These are phyloP conservation scores for Lanius ludovicianus DNA, from an alignment of 2,113 vertebrate species.

Conservation along the genomic window DNA sequence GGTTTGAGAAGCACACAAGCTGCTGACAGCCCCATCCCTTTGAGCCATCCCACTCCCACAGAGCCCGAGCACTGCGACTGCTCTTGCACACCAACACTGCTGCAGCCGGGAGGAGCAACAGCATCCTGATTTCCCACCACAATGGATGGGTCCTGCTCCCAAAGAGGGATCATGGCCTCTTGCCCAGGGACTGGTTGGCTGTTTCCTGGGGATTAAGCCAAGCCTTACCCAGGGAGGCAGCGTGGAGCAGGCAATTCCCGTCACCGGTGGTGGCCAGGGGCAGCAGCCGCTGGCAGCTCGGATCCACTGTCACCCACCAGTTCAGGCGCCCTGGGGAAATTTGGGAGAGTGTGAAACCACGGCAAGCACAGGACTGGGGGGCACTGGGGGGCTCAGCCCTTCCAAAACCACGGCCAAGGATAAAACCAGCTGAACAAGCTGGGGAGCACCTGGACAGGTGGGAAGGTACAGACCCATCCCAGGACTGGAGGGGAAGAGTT, in stretches of 20 bases:
- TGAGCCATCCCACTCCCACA: fast-evolving
- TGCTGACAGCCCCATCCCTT: background rate
- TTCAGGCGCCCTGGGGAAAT: slow-evolving; percentile 86
- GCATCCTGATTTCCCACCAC: fast-evolving
- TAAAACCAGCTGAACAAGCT: fast-evolving
- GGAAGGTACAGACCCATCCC: fast-evolving
- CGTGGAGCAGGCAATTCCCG: slow-evolving; percentile 94
- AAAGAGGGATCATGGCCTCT: fast-evolving
- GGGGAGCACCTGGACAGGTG: fast-evolving
- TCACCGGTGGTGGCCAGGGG: slow-evolving; percentile 94
- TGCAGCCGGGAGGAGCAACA: fast-evolving
- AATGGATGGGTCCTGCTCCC: background rate
- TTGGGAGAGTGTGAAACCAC: fast-evolving
- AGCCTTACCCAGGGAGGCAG: slow-evolving; percentile 90
- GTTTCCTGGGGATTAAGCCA: fast-evolving
- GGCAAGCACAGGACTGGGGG: background rate
- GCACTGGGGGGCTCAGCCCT: background rate
- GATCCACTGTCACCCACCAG: slow-evolving; percentile 92
- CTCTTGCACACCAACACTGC: fast-evolving
- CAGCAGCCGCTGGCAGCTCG: slow-evolving; percentile 89
- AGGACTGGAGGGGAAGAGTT: background rate
- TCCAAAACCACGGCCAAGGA: fast-evolving
- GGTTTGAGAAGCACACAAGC: fast-evolving
- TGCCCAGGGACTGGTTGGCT: background rate
- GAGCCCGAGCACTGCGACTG: fast-evolving